Percentiles rank a stretch among this genome's conserved stretches.
Conservation (phyloP, 2,113 vertebrate species). For the Coracopsis vasa region DNA sequence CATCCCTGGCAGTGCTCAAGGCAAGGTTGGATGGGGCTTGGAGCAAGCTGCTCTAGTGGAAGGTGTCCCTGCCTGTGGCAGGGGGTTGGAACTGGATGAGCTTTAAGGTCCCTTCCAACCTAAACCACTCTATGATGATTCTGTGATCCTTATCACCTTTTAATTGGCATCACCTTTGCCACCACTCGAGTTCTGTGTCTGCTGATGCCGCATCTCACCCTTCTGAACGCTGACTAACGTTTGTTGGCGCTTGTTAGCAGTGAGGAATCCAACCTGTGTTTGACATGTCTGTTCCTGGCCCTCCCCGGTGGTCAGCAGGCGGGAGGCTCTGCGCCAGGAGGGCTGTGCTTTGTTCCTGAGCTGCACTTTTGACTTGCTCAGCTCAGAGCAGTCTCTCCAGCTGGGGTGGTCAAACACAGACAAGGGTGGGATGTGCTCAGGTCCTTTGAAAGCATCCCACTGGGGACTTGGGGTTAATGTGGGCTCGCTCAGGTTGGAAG, state of each 20-base stretch:
- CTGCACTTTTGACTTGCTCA: not conserved
- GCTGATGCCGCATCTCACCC: not conserved
- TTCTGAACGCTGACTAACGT: not conserved
- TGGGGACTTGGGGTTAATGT: not conserved
- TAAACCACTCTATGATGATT: not conserved
- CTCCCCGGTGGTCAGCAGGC: not conserved
- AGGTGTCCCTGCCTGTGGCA: not conserved
- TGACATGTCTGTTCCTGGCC: not conserved
- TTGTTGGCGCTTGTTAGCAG: not conserved
- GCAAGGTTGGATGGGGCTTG: not conserved
- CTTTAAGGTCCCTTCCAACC: not conserved
- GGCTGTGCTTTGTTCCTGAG: not conserved
- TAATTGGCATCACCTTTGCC: not conserved
- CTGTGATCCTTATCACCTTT: not conserved
- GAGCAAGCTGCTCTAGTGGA: not conserved
- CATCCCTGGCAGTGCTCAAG: not conserved
- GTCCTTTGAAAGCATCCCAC: not conserved
- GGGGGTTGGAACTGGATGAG: not conserved
- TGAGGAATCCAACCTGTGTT: not conserved
- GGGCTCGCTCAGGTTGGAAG: not conserved
- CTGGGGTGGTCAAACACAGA: not conserved
- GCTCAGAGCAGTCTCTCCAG: not conserved
- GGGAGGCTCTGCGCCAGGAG: not conserved
- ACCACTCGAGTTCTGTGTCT: not conserved
- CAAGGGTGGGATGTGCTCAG: not conserved